phyloP scores from a whole-genome alignment of 2,113 vertebrate genomes.

The Poecile atricapillus region DNA sequence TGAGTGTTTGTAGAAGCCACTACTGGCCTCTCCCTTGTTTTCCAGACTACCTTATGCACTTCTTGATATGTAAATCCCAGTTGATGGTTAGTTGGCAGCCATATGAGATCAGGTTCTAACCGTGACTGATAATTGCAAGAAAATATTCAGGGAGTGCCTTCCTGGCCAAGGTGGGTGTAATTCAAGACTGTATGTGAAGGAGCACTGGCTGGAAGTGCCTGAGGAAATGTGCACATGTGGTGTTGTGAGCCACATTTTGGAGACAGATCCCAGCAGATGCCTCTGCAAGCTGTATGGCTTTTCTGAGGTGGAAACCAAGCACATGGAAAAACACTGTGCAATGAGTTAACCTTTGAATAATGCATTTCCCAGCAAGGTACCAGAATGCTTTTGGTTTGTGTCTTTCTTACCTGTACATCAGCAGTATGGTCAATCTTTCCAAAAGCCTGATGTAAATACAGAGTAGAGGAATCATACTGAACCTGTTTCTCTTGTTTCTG shows the following conservation, averaged over 20 bases:
- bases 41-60: neutral
- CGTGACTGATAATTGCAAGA: conserved; percentile 2
- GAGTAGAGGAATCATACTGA: neutral
- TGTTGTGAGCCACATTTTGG: neutral
- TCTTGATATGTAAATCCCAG: neutral
- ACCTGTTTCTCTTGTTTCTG: neutral
- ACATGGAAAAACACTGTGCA: neutral
- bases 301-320: neutral
- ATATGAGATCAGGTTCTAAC: neutral
- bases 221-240: neutral
- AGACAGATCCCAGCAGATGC: neutral
- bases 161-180: neutral
- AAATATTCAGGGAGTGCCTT: neutral
- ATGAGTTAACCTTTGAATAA: neutral
- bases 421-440: neutral
- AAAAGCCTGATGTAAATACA: neutral
- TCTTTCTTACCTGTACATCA: neutral
- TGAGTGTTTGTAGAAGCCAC: neutral
- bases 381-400: neutral
- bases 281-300: neutral
- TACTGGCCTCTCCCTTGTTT: neutral
- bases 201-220: neutral
- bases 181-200: neutral
- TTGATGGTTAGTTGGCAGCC: neutral
- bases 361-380: neutral